Evolutionary conservation across 2,113 vertebrate species (phyloP).

Genomic region (Ptychochromis oligacanthus): DNA sequence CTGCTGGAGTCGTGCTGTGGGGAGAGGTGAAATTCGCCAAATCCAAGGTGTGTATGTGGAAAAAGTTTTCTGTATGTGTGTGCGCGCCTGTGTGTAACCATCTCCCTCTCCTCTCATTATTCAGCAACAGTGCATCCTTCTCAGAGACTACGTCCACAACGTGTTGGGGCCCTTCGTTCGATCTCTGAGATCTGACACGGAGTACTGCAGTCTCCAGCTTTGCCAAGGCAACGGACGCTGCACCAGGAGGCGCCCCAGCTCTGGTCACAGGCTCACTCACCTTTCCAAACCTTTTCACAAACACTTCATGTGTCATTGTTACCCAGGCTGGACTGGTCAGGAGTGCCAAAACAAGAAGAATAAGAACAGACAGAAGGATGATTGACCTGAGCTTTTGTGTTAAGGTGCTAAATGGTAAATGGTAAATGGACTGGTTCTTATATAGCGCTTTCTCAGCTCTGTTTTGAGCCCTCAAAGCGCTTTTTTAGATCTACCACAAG

Average conservation of each 20-base stretch:
- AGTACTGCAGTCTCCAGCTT: slow-evolving; percentile 77
- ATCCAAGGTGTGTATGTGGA: slow-evolving; percentile 61
- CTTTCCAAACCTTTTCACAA: not conserved
- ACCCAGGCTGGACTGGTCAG: slow-evolving; percentile 80
- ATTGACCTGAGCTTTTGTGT: not conserved
- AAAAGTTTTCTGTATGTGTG: not conserved
- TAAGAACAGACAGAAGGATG: not conserved
- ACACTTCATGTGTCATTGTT: slow-evolving; percentile 85
- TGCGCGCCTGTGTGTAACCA: not conserved
- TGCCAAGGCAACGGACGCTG: slow-evolving; percentile 86
- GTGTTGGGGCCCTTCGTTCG: slow-evolving; percentile 84
- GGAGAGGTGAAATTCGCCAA: slow-evolving; percentile 73
- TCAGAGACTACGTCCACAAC: slow-evolving; percentile 80
- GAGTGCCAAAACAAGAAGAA: slow-evolving; percentile 64
- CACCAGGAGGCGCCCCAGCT: slow-evolving; percentile 63
- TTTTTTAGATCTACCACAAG: too few relatives aligned
- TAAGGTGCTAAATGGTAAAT: too few relatives aligned
- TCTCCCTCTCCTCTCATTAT: not conserved
- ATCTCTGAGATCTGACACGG: slow-evolving; percentile 75
- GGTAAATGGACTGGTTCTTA: too few relatives aligned
- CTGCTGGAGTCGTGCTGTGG: slow-evolving; percentile 81
- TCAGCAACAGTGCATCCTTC: slow-evolving; percentile 83
- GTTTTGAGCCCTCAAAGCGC: too few relatives aligned
- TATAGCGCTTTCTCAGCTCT: too few relatives aligned
- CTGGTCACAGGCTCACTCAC: slow-evolving; percentile 54